These are phyloP conservation scores for Xanthia icteritia DNA, from an alignment of 2,888 invertebrate species.

Conservation along the genomic window DNA sequence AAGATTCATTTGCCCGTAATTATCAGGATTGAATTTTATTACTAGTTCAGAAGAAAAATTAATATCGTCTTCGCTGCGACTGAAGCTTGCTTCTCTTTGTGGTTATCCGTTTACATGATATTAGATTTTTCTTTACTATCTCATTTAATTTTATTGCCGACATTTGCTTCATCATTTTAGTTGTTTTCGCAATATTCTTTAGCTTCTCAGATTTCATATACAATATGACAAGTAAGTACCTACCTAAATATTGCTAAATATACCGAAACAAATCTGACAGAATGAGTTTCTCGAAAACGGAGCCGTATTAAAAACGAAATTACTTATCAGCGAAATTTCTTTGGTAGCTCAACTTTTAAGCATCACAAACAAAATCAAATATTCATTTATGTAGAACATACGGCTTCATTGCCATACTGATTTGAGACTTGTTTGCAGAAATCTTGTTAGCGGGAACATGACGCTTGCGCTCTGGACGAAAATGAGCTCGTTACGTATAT, in stretches of 20 bases:
- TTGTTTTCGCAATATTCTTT: constrained; percentile 36
- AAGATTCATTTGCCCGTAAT: constrained; percentile 13
- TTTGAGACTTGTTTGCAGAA: constrained; percentile 79
- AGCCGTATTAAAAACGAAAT: constrained; percentile 56
- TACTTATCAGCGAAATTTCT: constrained; percentile 59
- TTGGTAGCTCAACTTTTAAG: constrained; percentile 62
- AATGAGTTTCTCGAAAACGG: constrained; percentile 32
- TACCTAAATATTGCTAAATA: neutral
- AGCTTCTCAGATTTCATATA: constrained; percentile 6
- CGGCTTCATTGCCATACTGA: constrained; percentile 74
- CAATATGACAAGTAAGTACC: constrained; percentile 10
- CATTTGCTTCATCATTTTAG: constrained; percentile 35
- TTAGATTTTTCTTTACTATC: constrained; percentile 36
- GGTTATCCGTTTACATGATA: constrained; percentile 43
- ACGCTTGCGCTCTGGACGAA: constrained; percentile 66
- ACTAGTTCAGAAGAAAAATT: constrained; percentile 22
- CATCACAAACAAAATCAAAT: constrained; percentile 68
- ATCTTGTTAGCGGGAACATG: constrained; percentile 79
- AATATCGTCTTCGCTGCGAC: constrained; percentile 21
- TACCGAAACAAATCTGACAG: constrained; percentile 9
- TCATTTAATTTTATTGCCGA: constrained; percentile 32
- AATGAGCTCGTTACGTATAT: constrained; percentile 75
- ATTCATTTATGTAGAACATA: constrained; percentile 70
- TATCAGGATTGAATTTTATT: constrained; percentile 33
- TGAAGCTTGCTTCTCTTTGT: constrained; percentile 24